Evolutionary conservation across 2,113 vertebrate genomes (phyloP).

Genomic region (Pelodiscus sinensis): DNA sequence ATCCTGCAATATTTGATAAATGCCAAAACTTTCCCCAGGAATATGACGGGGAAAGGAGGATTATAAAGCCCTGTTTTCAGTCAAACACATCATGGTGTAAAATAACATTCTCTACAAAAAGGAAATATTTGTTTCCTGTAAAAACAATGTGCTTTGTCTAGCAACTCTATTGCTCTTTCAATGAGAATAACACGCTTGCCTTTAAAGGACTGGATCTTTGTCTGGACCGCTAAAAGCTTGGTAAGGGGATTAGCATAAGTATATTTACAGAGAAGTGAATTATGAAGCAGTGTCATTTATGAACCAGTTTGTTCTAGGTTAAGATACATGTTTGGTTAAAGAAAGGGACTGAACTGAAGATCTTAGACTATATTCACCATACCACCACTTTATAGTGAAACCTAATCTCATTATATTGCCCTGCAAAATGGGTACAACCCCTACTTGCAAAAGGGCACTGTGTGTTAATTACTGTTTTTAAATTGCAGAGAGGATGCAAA

Average conservation of each 20-base stretch:
- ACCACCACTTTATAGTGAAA: rapidly evolving
- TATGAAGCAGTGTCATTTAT: background rate
- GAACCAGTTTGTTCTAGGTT: background rate
- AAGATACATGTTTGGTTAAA: background rate
- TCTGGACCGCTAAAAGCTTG: background rate
- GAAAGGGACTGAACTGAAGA: background rate
- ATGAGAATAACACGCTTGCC: conserved; percentile 17
- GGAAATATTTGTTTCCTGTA: background rate
- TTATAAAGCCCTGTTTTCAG: background rate
- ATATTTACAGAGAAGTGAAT: conserved; percentile 17
- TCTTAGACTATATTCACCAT: background rate
- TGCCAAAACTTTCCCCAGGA: background rate
- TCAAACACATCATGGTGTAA: background rate
- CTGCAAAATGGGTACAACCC: rapidly evolving
- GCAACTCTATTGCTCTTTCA: background rate
- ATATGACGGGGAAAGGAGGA: background rate
- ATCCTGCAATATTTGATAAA: rapidly evolving
- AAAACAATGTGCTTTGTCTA: background rate
- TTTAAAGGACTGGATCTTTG: background rate
- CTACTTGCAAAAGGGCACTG: rapidly evolving
- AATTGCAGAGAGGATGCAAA: background rate
- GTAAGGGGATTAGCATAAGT: conserved; percentile 11
- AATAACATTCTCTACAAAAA: background rate
- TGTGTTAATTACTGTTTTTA: background rate
- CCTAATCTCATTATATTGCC: rapidly evolving